Evolutionary conservation across 2,113 vertebrate species (phyloP).

Genomic region (Caracal caracal): DNA sequence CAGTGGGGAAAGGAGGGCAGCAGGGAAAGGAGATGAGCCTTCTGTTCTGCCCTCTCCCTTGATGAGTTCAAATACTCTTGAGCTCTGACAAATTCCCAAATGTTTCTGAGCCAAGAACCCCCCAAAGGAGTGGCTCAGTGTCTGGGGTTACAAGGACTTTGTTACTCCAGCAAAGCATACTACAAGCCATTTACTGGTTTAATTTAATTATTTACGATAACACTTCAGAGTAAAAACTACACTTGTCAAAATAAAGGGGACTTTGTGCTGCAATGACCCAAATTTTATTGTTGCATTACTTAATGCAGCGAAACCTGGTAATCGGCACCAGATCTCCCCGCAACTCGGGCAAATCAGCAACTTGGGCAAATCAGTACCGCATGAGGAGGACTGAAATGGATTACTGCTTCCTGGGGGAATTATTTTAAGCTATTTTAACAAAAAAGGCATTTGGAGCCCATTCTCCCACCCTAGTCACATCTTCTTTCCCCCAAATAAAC

Average conservation of each 20-base stretch:
- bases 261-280: constrained; percentile 77
- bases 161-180: constrained; percentile 69
- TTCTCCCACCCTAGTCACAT: not conserved
- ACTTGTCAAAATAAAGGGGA: constrained; percentile 82
- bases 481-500: not conserved
- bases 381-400: constrained; percentile 17
- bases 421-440: not conserved
- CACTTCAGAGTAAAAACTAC: constrained; percentile 80
- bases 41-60: not conserved
- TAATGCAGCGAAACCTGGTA: constrained; percentile 71
- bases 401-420: constrained; percentile 55
- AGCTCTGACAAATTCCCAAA: constrained; percentile 56
- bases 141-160: constrained; percentile 68
- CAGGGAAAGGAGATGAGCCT: not conserved
- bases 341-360: not conserved
- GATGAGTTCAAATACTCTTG: constrained; percentile 16
- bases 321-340: constrained; percentile 67
- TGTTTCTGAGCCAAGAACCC: constrained; percentile 68
- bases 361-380: not conserved
- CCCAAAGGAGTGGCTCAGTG: constrained; percentile 48
- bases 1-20: fast-evolving
- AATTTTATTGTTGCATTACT: constrained; percentile 77
- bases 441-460: constrained; percentile 29
- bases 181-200: constrained; percentile 74
- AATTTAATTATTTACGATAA: constrained; percentile 84